phyloP scores from a whole-genome alignment of 2,113 vertebrate species.

The Rhinoderma darwinii region DNA sequence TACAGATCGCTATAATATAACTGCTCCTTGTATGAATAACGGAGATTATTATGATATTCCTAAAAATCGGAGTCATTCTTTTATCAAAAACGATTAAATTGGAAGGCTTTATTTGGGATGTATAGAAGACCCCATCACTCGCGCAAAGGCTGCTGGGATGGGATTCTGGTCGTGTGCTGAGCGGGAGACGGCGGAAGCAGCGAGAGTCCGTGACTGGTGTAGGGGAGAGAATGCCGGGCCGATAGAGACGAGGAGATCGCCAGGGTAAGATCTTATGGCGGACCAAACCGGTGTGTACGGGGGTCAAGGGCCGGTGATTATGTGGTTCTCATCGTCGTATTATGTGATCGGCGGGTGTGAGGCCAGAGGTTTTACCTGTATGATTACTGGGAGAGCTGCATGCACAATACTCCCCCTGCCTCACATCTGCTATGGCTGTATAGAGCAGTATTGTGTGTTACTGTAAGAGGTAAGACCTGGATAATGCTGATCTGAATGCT shows the following conservation, averaged over 20 bases:
- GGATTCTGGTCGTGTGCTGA: constrained; percentile 8
- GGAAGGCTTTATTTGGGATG: not conserved
- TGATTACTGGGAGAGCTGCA: not conserved
- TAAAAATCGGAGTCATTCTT: not conserved
- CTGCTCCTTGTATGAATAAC: not conserved
- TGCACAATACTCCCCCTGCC: not conserved
- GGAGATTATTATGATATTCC: too few relatives aligned
- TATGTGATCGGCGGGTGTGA: not conserved
- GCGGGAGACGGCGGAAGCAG: constrained; percentile 37
- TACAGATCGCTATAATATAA: not conserved
- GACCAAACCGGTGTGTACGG: not conserved
- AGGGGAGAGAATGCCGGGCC: not conserved
- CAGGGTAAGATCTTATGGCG: not conserved
- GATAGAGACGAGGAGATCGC: not conserved
- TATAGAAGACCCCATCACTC: too few relatives aligned
- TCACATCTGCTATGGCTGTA: too few relatives aligned
- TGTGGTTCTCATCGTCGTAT: not conserved
- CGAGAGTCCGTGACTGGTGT: not conserved
- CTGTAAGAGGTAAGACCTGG: too few relatives aligned
- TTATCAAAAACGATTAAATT: not conserved
- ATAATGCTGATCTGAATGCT: too few relatives aligned
- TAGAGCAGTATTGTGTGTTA: too few relatives aligned
- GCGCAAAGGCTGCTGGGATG: constrained; percentile 48
- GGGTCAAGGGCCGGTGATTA: not conserved
- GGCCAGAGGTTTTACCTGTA: not conserved